These are phyloP conservation scores for Herpailurus yagouaroundi DNA, from an alignment of 2,113 vertebrate species.

Conservation along the genomic window DNA sequence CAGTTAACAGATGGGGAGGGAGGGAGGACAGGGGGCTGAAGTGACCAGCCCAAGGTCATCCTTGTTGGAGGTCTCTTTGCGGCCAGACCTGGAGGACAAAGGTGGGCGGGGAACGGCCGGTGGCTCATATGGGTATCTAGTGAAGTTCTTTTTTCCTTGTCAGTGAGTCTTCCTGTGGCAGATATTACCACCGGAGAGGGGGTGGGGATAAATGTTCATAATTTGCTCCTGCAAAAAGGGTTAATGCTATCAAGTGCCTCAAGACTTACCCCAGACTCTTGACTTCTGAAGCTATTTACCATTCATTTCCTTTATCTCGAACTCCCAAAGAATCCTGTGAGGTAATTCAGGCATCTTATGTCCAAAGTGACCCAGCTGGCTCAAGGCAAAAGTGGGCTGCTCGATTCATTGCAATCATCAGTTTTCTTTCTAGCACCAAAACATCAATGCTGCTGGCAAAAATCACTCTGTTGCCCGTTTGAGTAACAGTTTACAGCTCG, in stretches of 20 bases:
- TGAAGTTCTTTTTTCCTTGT: neutral
- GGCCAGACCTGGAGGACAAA: neutral
- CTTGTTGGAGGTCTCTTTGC: neutral
- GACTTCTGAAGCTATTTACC: neutral
- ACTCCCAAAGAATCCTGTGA: neutral
- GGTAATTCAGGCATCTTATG: neutral
- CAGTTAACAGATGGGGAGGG: neutral
- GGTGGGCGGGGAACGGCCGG: accelerated
- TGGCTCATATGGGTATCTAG: neutral
- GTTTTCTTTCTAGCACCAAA: neutral
- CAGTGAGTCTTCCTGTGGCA: neutral
- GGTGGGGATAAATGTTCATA: neutral
- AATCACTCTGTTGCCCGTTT: neutral
- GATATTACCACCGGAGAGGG: neutral
- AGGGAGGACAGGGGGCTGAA: neutral
- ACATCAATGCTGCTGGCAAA: neutral
- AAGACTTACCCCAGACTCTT: neutral
- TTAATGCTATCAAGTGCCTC: neutral
- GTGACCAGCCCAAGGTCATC: neutral
- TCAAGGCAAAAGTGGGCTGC: neutral
- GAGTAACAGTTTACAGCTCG: neutral
- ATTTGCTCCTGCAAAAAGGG: neutral
- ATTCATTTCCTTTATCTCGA: neutral
- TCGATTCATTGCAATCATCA: neutral
- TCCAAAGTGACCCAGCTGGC: neutral